phyloP scores from a whole-genome alignment of 2,113 vertebrate genomes.

The Tyrannus savana region DNA sequence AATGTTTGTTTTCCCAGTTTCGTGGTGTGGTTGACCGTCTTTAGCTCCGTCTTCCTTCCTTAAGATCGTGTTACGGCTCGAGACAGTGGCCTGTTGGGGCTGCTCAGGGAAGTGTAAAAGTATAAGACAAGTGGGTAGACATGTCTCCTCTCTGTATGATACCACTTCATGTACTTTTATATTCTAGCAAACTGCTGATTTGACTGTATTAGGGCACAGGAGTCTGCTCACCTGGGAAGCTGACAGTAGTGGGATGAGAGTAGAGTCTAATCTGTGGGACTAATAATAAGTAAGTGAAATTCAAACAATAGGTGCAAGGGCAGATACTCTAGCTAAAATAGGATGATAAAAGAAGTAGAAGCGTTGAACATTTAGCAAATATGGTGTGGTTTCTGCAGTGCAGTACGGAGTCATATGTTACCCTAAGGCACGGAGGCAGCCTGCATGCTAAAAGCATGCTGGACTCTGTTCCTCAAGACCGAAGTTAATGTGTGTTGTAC shows the following conservation, averaged over 20 bases:
- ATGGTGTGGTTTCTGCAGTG: not conserved
- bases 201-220: not conserved
- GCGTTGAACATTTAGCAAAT: not conserved
- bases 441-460: not conserved
- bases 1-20: not conserved
- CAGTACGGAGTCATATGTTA: not conserved
- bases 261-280: not conserved
- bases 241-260: not conserved
- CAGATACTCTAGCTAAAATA: not conserved
- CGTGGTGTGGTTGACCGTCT: not conserved
- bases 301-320: not conserved
- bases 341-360: not conserved
- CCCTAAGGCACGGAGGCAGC: not conserved
- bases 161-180: not conserved
- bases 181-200: not conserved
- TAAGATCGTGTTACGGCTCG: not conserved
- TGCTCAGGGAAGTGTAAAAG: not conserved
- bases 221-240: not conserved
- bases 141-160: not conserved
- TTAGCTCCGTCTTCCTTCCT: not conserved
- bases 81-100: not conserved
- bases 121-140: not conserved
- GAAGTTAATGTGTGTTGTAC: not conserved
- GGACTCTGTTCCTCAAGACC: not conserved
- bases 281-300: not conserved